Evolutionary conservation across 2,888 invertebrate species (phyloP).

Genomic region (Caenorhabditis becei): DNA sequence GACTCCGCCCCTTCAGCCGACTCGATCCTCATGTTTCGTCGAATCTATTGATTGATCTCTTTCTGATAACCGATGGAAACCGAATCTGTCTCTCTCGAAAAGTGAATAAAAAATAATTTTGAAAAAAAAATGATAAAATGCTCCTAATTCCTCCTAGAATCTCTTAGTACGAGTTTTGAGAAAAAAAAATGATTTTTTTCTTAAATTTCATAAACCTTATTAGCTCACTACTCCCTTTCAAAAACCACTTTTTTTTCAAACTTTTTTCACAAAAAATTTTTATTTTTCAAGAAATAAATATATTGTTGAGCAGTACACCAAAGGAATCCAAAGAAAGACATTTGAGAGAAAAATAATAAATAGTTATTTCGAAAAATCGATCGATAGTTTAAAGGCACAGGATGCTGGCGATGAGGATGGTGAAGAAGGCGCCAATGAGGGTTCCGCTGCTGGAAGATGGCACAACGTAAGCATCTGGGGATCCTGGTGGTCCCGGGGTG

Average conservation of each 20-base stretch:
- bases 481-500: neutral
- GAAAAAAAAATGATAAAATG: neutral
- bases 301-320: conserved; percentile 8
- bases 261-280: neutral
- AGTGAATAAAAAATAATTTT: conserved; percentile 13
- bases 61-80: neutral
- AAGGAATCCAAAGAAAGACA: neutral
- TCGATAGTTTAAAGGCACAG: conserved; percentile 29
- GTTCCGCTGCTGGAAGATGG: conserved; percentile 1
- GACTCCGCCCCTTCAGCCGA: neutral
- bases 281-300: neutral
- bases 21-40: conserved; percentile 37
- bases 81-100: neutral
- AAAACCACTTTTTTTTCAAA: too few species aligned
- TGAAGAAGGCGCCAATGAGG: conserved; percentile 16
- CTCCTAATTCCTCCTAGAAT: neutral
- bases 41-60: conserved; percentile 19
- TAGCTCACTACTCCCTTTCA: too few species aligned
- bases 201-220: too few species aligned
- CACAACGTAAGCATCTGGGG: conserved; percentile 10
- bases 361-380: neutral
- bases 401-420: conserved; percentile 26
- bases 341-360: neutral
- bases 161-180: neutral
- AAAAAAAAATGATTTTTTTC: neutral